phyloP scores from a whole-genome alignment of 1,140 invertebrate species.

The Temnothorax nylanderi region DNA sequence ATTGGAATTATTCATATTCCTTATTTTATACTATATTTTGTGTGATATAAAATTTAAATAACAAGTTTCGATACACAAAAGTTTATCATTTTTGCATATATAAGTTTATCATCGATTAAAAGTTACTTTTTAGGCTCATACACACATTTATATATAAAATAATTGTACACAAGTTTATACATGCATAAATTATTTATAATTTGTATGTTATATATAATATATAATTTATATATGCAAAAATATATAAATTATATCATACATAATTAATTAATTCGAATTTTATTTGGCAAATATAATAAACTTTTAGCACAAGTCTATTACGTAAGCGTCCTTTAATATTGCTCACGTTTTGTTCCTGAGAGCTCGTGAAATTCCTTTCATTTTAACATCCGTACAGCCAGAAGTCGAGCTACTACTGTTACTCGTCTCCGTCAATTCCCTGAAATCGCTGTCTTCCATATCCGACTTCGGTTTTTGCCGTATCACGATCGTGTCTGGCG shows the following conservation, averaged over 20 bases:
- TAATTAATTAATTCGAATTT: neutral
- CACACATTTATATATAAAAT: too few relatives aligned
- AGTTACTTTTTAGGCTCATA: too few relatives aligned
- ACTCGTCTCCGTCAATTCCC: conserved; percentile 67
- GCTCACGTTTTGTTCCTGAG: conserved; percentile 68
- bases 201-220: too few relatives aligned
- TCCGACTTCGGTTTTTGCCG: conserved; percentile 64
- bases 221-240: too few relatives aligned
- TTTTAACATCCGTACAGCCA: conserved; percentile 43
- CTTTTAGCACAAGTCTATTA: neutral
- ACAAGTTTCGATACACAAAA: too few relatives aligned
- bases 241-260: neutral
- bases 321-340: neutral
- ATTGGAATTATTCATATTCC: too few relatives aligned
- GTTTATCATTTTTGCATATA: too few relatives aligned
- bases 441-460: conserved; percentile 63
- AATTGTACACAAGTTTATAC: too few relatives aligned
- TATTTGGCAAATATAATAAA: neutral
- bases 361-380: conserved; percentile 60
- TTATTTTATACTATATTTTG: too few relatives aligned
- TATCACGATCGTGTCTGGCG: conserved; percentile 72
- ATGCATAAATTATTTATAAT: too few relatives aligned
- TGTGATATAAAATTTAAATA: too few relatives aligned
- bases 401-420: conserved; percentile 62
- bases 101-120: too few relatives aligned